A percentile compares a stretch with the other conserved stretches of the same genome.
phyloP scores from a whole-genome alignment of 2,888 invertebrate species.

The Alloplasta piceator region DNA sequence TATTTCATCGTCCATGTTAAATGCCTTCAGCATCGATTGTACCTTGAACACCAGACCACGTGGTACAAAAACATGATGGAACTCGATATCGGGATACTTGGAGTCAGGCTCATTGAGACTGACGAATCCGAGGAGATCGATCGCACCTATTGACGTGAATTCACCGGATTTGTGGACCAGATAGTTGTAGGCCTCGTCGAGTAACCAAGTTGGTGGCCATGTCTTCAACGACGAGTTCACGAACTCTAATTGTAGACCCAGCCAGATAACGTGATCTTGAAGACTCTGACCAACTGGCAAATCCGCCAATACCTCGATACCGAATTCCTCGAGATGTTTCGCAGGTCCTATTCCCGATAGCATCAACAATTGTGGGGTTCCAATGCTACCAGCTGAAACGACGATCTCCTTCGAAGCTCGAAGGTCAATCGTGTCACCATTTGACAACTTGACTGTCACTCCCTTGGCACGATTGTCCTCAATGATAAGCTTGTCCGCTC shows the following conservation, averaged over 20 bases:
- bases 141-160: conserved; percentile 82
- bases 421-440: conserved; percentile 72
- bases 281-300: conserved; percentile 85
- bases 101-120: conserved; percentile 83
- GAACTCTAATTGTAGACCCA: conserved; percentile 67
- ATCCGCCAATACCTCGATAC: conserved; percentile 83
- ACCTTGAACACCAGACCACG: conserved; percentile 72
- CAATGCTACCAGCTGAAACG: conserved; percentile 87
- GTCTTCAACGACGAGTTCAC: conserved; percentile 63
- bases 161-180: conserved; percentile 83
- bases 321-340: conserved; percentile 83
- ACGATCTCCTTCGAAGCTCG: conserved; percentile 86
- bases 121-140: conserved; percentile 85
- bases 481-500: conserved; percentile 85
- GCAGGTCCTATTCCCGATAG: conserved; percentile 87
- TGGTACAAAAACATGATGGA: conserved; percentile 83
- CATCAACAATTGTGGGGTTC: conserved; percentile 88
- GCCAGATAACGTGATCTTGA: conserved; percentile 84
- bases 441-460: conserved; percentile 81
- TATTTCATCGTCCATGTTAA: conserved; percentile 68
- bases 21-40: conserved; percentile 33
- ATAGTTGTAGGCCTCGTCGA: conserved; percentile 80
- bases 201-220: conserved; percentile 8
- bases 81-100: conserved; percentile 86
- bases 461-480: conserved; percentile 83